Evolutionary conservation across 2,797 vertebrate genomes (phyloP), one percentile per base, ranked within the genome.

Genomic region (Aldrovandia affinis): DNA sequence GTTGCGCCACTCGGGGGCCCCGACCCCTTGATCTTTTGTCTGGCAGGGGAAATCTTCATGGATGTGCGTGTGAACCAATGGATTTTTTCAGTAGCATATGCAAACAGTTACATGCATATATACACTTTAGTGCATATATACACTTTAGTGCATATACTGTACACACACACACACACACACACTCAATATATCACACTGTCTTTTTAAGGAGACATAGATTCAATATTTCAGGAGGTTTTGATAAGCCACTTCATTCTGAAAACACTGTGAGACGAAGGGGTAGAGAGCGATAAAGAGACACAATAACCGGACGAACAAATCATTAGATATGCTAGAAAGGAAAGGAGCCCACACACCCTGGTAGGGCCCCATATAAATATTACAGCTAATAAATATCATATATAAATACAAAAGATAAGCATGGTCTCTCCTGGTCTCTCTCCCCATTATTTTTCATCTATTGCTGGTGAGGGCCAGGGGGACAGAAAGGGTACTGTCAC

Each of bases 281-380:
- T 52, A 54, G 78, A 42, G 42, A 68, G 78, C 36, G 47, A 84
- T 70, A 84, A 78, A 63, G 4, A 78, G 65, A 55, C 22, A 84
- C 83, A 84, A 84, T 84, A 63, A 70, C 39, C 47, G n/a, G 47
- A 39, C 54, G 33, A 80, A 80, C 83, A 80, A 84, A 84, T 80
- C 55, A 47, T 80, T 80, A 80, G 47, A 80, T 55, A 84, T 55
- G 78, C 83, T 44, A 5, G 22, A 70, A 70, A 68, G 78, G 57
- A 80, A 55, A 50, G 15, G 50, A 33, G 47, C 28, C 83, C 61
- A 57, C 50, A 57, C 36, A 42, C 44, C 57, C 30, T 22, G 77
- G 59, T 2, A 54, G 30, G 30, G 57, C 42, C 47, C 75, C 39
- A 14, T 84, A 63, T 79, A 83, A 83, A 79, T 70, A 84, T 80